Base-by-base conservation (phyloP, 2,113 vertebrate genomes). In the Oceanites oceanicus region DNA sequence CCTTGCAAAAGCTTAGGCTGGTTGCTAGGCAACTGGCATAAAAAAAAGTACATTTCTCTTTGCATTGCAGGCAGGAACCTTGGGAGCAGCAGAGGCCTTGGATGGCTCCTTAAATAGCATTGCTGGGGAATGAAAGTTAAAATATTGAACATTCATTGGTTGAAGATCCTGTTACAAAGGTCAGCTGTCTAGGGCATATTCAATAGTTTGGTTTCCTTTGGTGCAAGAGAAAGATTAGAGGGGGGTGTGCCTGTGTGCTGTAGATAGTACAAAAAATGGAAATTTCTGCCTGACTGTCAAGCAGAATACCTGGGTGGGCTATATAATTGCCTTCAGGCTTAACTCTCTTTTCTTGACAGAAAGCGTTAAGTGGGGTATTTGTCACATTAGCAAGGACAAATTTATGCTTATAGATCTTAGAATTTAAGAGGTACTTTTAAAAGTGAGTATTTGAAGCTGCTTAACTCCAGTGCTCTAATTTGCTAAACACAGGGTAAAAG, bases 11-110 rank as follows among this genome's bases (percentile, higher is more conserved):
- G 96, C 97, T 96, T 95, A 97, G 96, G 85, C 86, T 95, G 83
- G 98, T 98, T 99, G 97, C 98, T 98, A 98, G 91, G 98, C 96
- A 97, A 98, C 98, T 80, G 74, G 67, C 84, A 94, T 91, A 66
- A 67, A 91, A 96, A 94, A 79, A 66, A 73, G 61, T 79, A 90
- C 86, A 80, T 95, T 97, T 96, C 94, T 98, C 90, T 97, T 95
- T 97, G 77, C 94, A 49, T 95, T 95, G 95, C 95, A 94, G 92
- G 80, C 91, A 94, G 89, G 95, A 97, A 92, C 90, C 82, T 84
- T 95, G 88, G 95, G 94, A 96, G 66, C 76, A 91, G 88, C 78
- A 67, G 94, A 93, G 94, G 93, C 97, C 96, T 98, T 76, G 4
- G 71, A 96, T 93, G 96, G 87, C 97, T 98, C 97, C 97, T 98